phyloP scores from a whole-genome alignment of 1,140 invertebrate genomes.

The Orius laevigatus region DNA sequence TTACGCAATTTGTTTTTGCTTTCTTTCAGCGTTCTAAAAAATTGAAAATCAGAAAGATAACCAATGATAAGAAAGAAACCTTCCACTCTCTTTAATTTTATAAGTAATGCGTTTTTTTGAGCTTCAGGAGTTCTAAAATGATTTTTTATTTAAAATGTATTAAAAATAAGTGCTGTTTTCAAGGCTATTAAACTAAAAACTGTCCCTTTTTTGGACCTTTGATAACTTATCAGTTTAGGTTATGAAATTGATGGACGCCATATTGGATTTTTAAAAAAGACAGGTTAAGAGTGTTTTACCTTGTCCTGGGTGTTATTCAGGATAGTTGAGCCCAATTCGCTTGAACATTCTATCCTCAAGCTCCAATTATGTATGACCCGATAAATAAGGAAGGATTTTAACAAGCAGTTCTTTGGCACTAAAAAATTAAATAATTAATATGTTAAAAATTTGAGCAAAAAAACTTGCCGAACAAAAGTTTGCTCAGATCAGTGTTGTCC shows the following conservation, averaged over 20 bases:
- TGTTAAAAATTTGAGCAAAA: constrained; percentile 2
- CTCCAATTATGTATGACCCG: constrained; percentile 30
- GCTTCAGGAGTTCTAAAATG: no score
- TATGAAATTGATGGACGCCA: no score
- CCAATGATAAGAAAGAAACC: no score
- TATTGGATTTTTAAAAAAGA: constrained; percentile 17
- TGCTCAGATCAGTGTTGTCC: constrained; percentile 45
- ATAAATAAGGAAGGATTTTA: constrained; percentile 42
- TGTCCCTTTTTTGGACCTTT: no score
- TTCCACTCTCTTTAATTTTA: no score
- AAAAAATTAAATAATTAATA: neutral
- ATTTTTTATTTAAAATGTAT: no score
- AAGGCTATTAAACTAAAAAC: no score
- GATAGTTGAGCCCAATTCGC: neutral
- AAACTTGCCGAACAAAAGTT: constrained; percentile 32
- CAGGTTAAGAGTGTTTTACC: constrained; percentile 7
- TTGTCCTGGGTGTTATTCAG: neutral
- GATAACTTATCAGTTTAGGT: no score
- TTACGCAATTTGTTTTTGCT: constrained; percentile 38
- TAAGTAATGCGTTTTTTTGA: no score
- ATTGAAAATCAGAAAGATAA: no score
- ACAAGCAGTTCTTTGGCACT: constrained; percentile 52
- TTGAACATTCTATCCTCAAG: constrained; percentile 13
- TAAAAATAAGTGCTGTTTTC: no score
- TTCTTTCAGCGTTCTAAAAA: constrained; percentile 30